Conservation (phyloP, 1,140 invertebrate species). For the Drosophila tani region DNA sequence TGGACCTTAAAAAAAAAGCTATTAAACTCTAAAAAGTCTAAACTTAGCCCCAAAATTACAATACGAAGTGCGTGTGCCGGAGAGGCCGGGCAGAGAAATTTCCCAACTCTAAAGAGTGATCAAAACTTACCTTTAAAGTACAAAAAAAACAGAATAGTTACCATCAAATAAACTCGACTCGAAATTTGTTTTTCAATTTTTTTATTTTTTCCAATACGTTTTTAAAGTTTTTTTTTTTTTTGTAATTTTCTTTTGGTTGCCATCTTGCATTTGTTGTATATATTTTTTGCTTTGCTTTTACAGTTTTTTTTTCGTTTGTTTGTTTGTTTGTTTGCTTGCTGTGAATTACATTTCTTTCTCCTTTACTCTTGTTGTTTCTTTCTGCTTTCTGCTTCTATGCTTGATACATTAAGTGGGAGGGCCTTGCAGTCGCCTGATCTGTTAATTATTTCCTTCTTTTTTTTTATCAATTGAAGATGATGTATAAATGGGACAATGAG, state of each 20-base stretch:
- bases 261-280: conserved; percentile 62
- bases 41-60: too few species aligned
- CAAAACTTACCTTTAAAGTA: too few species aligned
- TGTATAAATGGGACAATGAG: conserved; percentile 20
- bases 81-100: too few species aligned
- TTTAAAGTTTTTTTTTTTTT: conserved; percentile 57
- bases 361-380: conserved; percentile 27
- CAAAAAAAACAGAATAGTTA: neutral
- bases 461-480: conserved; percentile 6
- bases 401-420: conserved; percentile 49
- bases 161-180: neutral
- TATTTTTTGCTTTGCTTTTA: conserved; percentile 63
- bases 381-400: conserved; percentile 52
- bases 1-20: too few species aligned
- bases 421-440: conserved; percentile 28
- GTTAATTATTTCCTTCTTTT: conserved; percentile 1
- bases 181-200: conserved; percentile 75
- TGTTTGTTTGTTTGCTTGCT: conserved; percentile 67
- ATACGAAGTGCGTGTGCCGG: too few species aligned
- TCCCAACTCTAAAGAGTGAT: too few species aligned
- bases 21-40: too few species aligned
- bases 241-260: conserved; percentile 60
- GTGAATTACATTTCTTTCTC: conserved; percentile 66
- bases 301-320: conserved; percentile 60
- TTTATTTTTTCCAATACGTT: conserved; percentile 79